Evolutionary conservation across 2,113 vertebrate species (phyloP), one percentile per base, ranked within the genome.

Genomic region (Meles meles): DNA sequence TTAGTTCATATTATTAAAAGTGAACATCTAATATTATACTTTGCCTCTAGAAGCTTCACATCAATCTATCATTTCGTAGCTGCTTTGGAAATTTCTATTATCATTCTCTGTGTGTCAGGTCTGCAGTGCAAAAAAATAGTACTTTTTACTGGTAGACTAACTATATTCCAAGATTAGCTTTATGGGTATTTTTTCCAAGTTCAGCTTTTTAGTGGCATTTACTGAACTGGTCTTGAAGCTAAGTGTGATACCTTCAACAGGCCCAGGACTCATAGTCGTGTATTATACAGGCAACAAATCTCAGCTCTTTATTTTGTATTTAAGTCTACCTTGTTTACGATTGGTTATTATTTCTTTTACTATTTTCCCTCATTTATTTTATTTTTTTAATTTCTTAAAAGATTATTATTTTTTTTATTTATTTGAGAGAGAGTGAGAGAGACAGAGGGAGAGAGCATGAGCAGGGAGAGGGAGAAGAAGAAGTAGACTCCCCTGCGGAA

Each of bases 21-120:
- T 52, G 1, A 90, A 90, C 49, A 25, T 93, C 21, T 87, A 90
- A 88, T 15, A 69, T 67, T 74, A 79, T 91, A 72, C 37, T 80
- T 90, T 95, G 37, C 29, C 88, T 34, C 34, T 77, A 91, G 23
- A 96, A 88, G 72, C 21, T 92, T n/a, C 59, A 79, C 3, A 89
- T 76, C 39, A 88, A 44, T 81, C 31, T 39, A 55, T 57, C 55
- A 91, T 88, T 93, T 96, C 65, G 57, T 7, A 92, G 63, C 47
- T 96, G 57, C 67, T 95, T 92, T 94, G 90, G 85, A 96, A 97
- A 76, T 67, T 52, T 31, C 67, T 15, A 79, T 67, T 59, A 71
- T 52, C 90, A 82, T 77, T 96, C 27, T 93, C 44, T 95, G 34
- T 69, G 31, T 74, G 17, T 93, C 42, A 93, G 90, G 27, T 29